phyloP scores from a whole-genome alignment of 2,113 vertebrate species.

The Takifugu bimaculatus region DNA sequence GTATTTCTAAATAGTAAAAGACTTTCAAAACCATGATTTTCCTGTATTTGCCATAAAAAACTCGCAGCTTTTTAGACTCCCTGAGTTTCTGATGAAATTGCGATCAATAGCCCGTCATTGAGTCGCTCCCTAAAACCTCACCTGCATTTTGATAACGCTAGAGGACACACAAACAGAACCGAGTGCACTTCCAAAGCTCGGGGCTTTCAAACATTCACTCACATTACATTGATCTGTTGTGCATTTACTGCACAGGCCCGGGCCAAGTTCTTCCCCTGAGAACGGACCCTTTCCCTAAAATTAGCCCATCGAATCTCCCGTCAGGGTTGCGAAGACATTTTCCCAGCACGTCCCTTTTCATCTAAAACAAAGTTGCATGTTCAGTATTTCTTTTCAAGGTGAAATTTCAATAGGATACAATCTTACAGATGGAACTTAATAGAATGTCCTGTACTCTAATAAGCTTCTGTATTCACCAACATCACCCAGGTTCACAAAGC shows the following conservation, averaged over 20 bases:
- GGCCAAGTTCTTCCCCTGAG: conserved; percentile 16
- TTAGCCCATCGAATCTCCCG: conserved; percentile 9
- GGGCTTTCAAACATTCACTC: conserved; percentile 37
- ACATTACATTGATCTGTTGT: conserved; percentile 51
- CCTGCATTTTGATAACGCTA: conserved; percentile 22
- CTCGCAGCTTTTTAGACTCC: no score
- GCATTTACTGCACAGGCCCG: conserved; percentile 25
- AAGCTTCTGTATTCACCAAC: no score
- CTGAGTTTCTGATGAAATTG: conserved; percentile 4
- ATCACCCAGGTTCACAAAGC: no score
- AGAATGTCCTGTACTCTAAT: no score
- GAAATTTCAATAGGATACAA: no score
- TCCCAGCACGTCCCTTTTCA: no score
- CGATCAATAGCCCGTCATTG: neutral
- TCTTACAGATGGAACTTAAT: no score
- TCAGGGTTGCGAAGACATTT: no score
- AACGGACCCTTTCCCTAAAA: conserved; percentile 27
- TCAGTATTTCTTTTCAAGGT: no score
- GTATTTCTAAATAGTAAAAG: neutral
- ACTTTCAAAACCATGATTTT: neutral
- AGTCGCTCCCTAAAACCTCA: neutral
- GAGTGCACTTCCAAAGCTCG: conserved; percentile 24
- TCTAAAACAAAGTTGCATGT: no score
- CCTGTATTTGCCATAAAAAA: no score
- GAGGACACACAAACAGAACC: conserved; percentile 21